Evolutionary conservation across 2,797 vertebrate genomes (phyloP).

Genomic region (Monodelphis domestica): DNA sequence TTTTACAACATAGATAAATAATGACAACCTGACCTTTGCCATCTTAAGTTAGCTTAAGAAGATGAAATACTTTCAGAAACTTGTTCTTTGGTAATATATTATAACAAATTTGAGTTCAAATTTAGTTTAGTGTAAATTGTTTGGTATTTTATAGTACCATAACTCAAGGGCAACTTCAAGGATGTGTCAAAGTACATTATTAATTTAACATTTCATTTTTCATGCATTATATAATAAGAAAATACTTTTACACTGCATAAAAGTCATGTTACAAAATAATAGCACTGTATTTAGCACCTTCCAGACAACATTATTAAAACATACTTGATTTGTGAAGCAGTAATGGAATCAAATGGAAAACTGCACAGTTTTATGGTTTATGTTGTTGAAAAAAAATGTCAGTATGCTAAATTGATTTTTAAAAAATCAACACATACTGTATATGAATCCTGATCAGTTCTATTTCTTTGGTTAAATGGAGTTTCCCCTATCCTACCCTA

Average conservation of each 20-base stretch:
- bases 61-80: constrained; percentile 56
- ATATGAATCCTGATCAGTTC: not conserved
- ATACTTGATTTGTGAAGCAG: constrained; percentile 70
- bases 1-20: constrained; percentile 45
- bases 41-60: constrained; percentile 24
- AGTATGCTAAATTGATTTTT: not conserved
- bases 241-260: constrained; percentile 50
- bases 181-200: constrained; percentile 62
- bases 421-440: not conserved
- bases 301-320: constrained; percentile 71
- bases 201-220: constrained; percentile 74
- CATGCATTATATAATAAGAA: constrained; percentile 54
- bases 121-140: constrained; percentile 47
- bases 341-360: constrained; percentile 55
- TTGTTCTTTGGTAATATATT: constrained; percentile 29
- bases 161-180: constrained; percentile 70
- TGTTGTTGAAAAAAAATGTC: constrained; percentile 34
- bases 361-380: constrained; percentile 59
- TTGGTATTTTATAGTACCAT: constrained; percentile 62
- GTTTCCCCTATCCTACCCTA: not conserved
- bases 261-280: constrained; percentile 64
- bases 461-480: not conserved
- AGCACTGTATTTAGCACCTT: constrained; percentile 63
- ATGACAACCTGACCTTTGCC: constrained; percentile 31
- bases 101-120: constrained; percentile 62